Evolutionary conservation across 2,888 invertebrate genomes (phyloP), one percentile per base, ranked within the genome.

Genomic region (Leucophenga maculata): DNA sequence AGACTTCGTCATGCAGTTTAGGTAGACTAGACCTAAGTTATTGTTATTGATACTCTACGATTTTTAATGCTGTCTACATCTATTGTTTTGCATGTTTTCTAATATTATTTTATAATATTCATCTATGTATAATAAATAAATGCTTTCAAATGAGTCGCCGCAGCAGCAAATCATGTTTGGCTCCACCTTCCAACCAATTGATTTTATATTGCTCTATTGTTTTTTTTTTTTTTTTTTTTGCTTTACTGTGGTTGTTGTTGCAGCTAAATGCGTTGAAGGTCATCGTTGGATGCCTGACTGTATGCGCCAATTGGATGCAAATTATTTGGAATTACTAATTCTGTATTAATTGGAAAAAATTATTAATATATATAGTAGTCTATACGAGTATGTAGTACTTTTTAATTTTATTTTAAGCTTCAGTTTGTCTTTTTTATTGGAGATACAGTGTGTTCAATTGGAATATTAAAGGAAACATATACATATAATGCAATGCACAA

Each of bases 121-220:
- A 46, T 46, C 6, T 46, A n/a, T n/a, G n/a, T n/a, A n/a, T n/a
- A n/a, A n/a, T 32, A 32, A 32, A 32, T 32, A 39, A 39, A 11
- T 39, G 39, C 8, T 39, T 39, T 39, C 11, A 39, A 39, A 39
- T 39, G 39, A 39, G 39, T 50, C 16, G 50, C 50, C 18, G 50
- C 6, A 50, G 46, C 46, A 46, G 16, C 76, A 79, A 78, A 81
- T 80, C 80, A 83, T 80, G 83, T 67, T 72, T 74, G 70, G 74
- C 80, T 80, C 83, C 80, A 73, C 80, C 80, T 77, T 72, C 68
- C 60, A 72, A 72, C 70, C 46, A 55, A 31, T 46, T 44, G 14
- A 32, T 60, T 14, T 32, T 18, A 20, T 39, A 39, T 60, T 60
- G 60, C 39, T 8, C 39, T 39, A 39, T 60, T 60, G 44, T 60